Conservation (phyloP, 2,888 invertebrate species). For the Nebria brevicollis region DNA sequence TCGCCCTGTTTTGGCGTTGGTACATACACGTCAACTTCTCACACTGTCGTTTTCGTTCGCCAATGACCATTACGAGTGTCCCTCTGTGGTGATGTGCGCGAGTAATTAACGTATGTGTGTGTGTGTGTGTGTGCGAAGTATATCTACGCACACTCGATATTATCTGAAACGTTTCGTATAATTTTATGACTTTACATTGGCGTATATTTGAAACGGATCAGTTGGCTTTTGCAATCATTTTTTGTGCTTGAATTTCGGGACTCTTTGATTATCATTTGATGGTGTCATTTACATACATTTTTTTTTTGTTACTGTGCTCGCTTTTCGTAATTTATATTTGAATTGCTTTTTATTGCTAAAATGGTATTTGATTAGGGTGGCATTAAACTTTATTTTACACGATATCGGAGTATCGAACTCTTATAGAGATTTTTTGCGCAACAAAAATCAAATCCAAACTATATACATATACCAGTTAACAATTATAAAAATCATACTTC, state of each 20-base stretch:
- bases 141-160: slow-evolving; percentile 32
- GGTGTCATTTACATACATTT: slow-evolving; percentile 32
- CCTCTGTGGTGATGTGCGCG: slow-evolving; percentile 29
- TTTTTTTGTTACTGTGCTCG: neutral
- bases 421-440: too few species aligned
- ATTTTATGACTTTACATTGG: slow-evolving; percentile 44
- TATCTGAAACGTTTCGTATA: slow-evolving; percentile 43
- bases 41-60: neutral
- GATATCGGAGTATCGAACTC: neutral
- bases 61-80: neutral
- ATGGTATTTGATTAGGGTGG: neutral
- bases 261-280: slow-evolving; percentile 42
- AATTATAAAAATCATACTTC: too few species aligned
- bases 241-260: slow-evolving; percentile 26
- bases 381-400: neutral
- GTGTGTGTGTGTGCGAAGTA: neutral
- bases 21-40: neutral
- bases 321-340: neutral
- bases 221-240: slow-evolving; percentile 19
- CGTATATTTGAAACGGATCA: slow-evolving; percentile 39
- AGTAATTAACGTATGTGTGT: slow-evolving; percentile 38
- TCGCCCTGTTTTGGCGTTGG: slow-evolving; percentile 3
- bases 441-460: too few species aligned
- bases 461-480: too few species aligned
- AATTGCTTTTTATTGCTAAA: neutral